These are phyloP conservation scores for Petrocephalus schoutedeni DNA, from an alignment of 2,797 vertebrate genomes.

Conservation along the genomic window DNA sequence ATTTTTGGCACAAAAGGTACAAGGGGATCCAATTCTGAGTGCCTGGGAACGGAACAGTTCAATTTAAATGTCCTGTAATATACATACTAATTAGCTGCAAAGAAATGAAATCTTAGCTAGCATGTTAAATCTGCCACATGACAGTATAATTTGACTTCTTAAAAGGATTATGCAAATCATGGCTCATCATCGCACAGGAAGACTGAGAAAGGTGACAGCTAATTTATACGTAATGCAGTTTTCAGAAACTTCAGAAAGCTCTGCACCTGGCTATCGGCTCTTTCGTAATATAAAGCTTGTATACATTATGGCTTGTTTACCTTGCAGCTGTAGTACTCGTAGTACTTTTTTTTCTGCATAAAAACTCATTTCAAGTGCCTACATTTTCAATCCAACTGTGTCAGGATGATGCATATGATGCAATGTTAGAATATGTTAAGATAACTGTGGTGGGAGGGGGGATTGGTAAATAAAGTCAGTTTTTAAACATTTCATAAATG, in stretches of 20 bases:
- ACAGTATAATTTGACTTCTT: slow-evolving; percentile 95
- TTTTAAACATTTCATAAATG: neutral
- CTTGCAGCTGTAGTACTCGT: slow-evolving; percentile 24
- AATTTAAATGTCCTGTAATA: slow-evolving; percentile 80
- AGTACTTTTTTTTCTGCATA: slow-evolving; percentile 15
- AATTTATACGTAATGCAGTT: slow-evolving; percentile 91
- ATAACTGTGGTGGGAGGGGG: neutral
- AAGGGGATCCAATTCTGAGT: slow-evolving; percentile 62
- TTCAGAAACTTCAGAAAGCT: slow-evolving; percentile 79
- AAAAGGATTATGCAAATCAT: slow-evolving; percentile 93
- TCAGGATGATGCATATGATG: neutral
- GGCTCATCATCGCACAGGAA: slow-evolving; percentile 83
- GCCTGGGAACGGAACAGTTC: slow-evolving; percentile 43
- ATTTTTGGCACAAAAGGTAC: slow-evolving; percentile 58
- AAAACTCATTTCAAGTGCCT: neutral
- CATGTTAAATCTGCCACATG: slow-evolving; percentile 93
- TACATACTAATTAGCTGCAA: slow-evolving; percentile 86
- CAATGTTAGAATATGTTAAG: slow-evolving; percentile 7
- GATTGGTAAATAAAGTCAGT: neutral
- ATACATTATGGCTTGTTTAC: slow-evolving; percentile 63
- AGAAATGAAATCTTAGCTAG: slow-evolving; percentile 82
- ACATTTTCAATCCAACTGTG: neutral
- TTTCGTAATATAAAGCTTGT: slow-evolving; percentile 59
- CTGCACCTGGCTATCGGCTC: slow-evolving; percentile 75
- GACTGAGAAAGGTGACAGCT: slow-evolving; percentile 89